Base-by-base conservation (phyloP, 1,140 invertebrate genomes). In the Chionoecetes opilio region DNA sequence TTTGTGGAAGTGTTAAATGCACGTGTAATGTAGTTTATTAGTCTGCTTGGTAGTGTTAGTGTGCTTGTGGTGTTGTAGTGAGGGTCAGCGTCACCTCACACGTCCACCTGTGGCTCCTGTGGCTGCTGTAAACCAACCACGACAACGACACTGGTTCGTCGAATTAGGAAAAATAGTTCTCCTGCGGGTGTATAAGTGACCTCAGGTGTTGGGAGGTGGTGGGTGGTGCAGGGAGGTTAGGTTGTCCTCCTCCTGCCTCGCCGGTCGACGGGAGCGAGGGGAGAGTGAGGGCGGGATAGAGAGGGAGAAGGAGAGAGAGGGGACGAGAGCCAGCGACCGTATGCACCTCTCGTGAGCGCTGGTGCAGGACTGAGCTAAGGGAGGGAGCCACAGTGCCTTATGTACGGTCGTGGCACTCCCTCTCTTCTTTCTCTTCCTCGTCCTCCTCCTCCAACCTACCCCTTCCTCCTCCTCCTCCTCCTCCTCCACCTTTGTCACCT, bases 211-310 rank as follows among this genome's bases (percentile, higher is more conserved):
- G 63, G 63, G 26, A 26, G 63, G 26, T 75, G 63, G 63, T 75
- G 63, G 21, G n/a, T 5, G n/a, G n/a, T n/a, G n/a, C n/a, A n/a
- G 63, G 63, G 26, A n/a, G 21, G 63, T 75, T 8, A 75, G 63
- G 63, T 26, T 75, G 63, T 26, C 26, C 63, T 75, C 63, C 63
- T 75, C 63, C 63, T 26, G 63, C 63, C 63, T 75, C 63, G 63
- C 21, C 63, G 26, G 63, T 75, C 63, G 63, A 75, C 26, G 63
- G 63, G 63, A 75, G 63, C 63, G 63, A 75, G 63, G 63, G 63
- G 63, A 75, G 63, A 75, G 63, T 75, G 63, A 75, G 63, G 63
- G 63, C 63, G 63, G 63, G 63, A 75, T 75, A 75, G 63, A 75
- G 63, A 75, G 63, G 63, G 63, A 75, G 63, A 75, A 75, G 63